Conservation (phyloP, 2,113 vertebrate genomes). For the Strix uralensis region DNA sequence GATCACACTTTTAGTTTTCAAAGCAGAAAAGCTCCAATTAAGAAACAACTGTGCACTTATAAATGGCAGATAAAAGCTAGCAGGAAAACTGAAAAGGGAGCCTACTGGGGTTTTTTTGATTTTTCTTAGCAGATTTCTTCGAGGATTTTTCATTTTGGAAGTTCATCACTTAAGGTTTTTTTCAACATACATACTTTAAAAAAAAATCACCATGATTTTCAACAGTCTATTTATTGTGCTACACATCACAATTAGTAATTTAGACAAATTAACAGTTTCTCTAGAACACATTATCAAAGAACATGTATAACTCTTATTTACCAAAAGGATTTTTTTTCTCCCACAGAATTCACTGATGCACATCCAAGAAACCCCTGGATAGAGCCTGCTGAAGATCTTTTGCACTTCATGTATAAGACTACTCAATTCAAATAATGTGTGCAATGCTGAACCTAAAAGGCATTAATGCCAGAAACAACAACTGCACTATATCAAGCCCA, state of each 20-base stretch:
- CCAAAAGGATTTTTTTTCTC: slow-evolving; percentile 21
- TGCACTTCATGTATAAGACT: slow-evolving; percentile 63
- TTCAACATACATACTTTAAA: not conserved
- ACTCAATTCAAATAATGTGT: slow-evolving; percentile 54
- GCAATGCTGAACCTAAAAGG: slow-evolving; percentile 34
- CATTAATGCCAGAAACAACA: slow-evolving; percentile 69
- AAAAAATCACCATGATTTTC: slow-evolving; percentile 44
- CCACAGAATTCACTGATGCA: slow-evolving; percentile 58
- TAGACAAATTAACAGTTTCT: slow-evolving; percentile 51
- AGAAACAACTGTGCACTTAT: not conserved
- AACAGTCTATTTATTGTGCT: slow-evolving; percentile 34
- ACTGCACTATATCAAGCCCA: slow-evolving; percentile 63
- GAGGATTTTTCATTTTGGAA: not conserved
- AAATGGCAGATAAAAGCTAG: not conserved
- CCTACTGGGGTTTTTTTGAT: not conserved
- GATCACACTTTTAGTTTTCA: not conserved
- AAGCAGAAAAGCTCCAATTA: not conserved
- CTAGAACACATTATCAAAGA: slow-evolving; percentile 55
- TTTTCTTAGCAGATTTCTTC: not conserved
- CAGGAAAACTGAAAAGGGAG: not conserved
- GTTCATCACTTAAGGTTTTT: not conserved
- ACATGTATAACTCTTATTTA: not conserved
- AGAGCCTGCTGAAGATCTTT: slow-evolving; percentile 61
- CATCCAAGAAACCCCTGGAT: slow-evolving; percentile 61
- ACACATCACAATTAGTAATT: slow-evolving; percentile 39